These are phyloP conservation scores for Drosophila parvula DNA, from an alignment of 1,140 invertebrate species.

Conservation along the genomic window DNA sequence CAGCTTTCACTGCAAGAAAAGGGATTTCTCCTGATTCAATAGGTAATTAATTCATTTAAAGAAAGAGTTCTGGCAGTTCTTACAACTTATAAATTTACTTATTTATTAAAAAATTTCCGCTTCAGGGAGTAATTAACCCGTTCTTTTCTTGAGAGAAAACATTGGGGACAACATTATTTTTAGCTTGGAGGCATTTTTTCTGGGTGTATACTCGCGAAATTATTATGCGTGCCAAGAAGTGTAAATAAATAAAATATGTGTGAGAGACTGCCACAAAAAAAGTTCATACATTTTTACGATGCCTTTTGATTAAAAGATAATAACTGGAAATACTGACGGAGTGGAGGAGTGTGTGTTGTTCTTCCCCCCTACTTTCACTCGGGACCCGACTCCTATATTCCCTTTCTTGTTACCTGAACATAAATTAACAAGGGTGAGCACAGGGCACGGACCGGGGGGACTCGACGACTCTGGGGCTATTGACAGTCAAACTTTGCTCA, in stretches of 20 bases:
- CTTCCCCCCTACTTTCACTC: not conserved
- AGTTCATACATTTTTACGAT: slow-evolving; percentile 76
- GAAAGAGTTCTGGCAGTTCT: not conserved
- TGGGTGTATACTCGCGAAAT: slow-evolving; percentile 3
- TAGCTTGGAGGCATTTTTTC: slow-evolving; percentile 2
- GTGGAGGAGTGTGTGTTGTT: not conserved
- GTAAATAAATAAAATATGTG: slow-evolving; percentile 57
- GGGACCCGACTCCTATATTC: slow-evolving; percentile 16
- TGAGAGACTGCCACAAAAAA: slow-evolving; percentile 33
- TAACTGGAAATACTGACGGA: slow-evolving; percentile 24
- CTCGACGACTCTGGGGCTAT: slow-evolving; percentile 27
- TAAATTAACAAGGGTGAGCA: slow-evolving; percentile 53
- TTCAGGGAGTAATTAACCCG: not conserved
- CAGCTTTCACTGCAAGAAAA: not conserved
- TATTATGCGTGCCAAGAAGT: slow-evolving; percentile 12
- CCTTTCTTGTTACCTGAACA: slow-evolving; percentile 64
- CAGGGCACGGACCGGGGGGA: not conserved
- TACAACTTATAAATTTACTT: not conserved
- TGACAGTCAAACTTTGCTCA: slow-evolving; percentile 73
- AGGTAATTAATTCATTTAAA: not conserved
- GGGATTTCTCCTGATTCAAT: not conserved
- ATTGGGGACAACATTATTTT: slow-evolving; percentile 5
- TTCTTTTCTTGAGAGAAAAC: not conserved
- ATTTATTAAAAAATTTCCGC: not conserved
- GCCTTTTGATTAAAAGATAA: slow-evolving; percentile 70